phyloP scores from a whole-genome alignment of 2,113 vertebrate species.

The Spea multiplicata region DNA sequence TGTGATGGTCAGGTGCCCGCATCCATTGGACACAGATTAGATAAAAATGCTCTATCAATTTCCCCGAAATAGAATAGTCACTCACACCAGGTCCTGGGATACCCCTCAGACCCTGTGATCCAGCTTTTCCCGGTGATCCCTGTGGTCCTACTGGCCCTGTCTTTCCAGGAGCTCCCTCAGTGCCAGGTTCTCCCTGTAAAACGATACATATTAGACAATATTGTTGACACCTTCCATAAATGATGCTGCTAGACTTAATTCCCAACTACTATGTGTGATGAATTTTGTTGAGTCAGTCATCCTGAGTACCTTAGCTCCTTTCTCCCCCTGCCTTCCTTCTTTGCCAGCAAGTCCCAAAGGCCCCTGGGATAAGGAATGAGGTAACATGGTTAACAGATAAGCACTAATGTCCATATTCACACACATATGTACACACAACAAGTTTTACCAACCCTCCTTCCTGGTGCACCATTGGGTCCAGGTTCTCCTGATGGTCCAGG shows the following conservation, averaged over 20 bases:
- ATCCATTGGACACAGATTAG: too few species aligned
- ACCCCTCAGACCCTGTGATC: conserved; percentile 80
- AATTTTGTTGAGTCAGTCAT: too few species aligned
- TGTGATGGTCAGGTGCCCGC: too few species aligned
- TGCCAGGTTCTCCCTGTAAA: conserved; percentile 72
- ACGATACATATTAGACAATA: too few species aligned
- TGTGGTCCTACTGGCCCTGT: conserved; percentile 77
- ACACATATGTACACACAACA: background rate
- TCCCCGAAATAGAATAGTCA: conserved; percentile 38
- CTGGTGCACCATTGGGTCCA: conserved; percentile 79
- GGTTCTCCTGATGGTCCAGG: conserved; percentile 84
- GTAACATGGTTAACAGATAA: background rate
- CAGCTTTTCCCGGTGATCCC: conserved; percentile 76
- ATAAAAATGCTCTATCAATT: too few species aligned
- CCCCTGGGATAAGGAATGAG: conserved; percentile 64
- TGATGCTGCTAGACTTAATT: too few species aligned
- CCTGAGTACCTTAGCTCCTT: conserved; percentile 83
- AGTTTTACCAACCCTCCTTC: conserved; percentile 75
- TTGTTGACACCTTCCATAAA: too few species aligned
- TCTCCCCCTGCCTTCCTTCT: conserved; percentile 83
- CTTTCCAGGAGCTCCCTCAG: conserved; percentile 72
- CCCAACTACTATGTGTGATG: too few species aligned
- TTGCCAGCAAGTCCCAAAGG: conserved; percentile 69
- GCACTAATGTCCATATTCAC: too few species aligned
- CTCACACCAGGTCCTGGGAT: conserved; percentile 87